Percentiles rank a stretch among this genome's conserved stretches.
Evolutionary conservation across 2,797 vertebrate genomes (phyloP).

Genomic region (Eupleurogrammus muticus): DNA sequence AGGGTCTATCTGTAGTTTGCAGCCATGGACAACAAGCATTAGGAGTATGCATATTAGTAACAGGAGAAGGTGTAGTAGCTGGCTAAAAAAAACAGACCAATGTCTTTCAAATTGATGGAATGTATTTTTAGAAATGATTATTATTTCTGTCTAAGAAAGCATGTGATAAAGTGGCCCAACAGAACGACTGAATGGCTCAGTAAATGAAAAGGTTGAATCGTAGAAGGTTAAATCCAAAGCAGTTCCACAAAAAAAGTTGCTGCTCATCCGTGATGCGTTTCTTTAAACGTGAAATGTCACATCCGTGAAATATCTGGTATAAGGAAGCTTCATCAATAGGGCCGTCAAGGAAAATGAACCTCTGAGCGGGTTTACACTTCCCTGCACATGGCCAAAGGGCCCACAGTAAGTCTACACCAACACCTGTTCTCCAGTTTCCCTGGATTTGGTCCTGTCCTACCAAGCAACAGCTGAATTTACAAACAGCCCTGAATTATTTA

Average conservation of each 20-base stretch:
- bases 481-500: constrained; percentile 80
- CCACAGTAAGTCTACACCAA: constrained; percentile 59
- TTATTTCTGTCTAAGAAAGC: not conserved
- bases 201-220: not conserved
- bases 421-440: constrained; percentile 60
- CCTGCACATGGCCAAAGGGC: constrained; percentile 25
- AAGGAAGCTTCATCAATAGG: constrained; percentile 14
- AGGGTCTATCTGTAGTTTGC: constrained; percentile 20
- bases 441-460: constrained; percentile 49
- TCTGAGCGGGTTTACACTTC: constrained; percentile 17
- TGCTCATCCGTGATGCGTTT: not conserved
- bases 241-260: too few relatives aligned
- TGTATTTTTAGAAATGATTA: not conserved
- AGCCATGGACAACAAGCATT: not conserved
- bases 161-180: not conserved
- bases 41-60: not conserved
- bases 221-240: not conserved
- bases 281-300: constrained; percentile 8
- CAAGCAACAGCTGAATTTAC: constrained; percentile 73
- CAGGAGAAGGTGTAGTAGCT: not conserved
- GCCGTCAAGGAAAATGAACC: constrained; percentile 25
- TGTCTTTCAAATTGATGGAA: not conserved
- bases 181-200: not conserved
- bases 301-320: constrained; percentile 25
- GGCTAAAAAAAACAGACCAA: not conserved